Evolutionary conservation across 1,140 invertebrate species (phyloP), one percentile per base, ranked within the genome.

Genomic region (Magallana gigas): DNA sequence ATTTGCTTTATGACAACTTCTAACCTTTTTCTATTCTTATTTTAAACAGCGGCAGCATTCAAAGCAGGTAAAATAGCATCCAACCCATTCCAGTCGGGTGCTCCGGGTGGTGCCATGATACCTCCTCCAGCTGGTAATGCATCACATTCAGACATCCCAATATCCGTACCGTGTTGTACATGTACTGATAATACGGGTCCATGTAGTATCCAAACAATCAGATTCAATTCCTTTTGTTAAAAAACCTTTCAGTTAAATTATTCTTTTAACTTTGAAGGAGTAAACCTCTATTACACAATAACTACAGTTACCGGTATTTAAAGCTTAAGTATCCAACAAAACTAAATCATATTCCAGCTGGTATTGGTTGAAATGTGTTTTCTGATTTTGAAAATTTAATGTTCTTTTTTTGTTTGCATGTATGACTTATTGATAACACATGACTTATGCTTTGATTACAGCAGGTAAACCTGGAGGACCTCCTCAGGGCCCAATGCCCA

Each of bases 61-160:
- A 99, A 99, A 95, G 98, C 98, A 58, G 98, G 98, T 16, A 99
- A 99, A 96, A 98, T 99, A 88, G 97, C 97, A 12, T 97, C 97
- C 83, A 98, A 98, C 96, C 97, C 97, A 84, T 98, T 98, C 87
- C 85, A 90, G 58, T 85, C 85, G 93, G 97, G 97, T 1, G 95
- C 82, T 9, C 76, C 83, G 58, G 89, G 90, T 48, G 96, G 97
- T 92, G 93, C 93, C 57, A 94, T 93, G 91, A 93, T 97, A 84
- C 97, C 97, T 7, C 97, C 97, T 57, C 95, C 96, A 48, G 95
- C 95, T 36, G 91, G 89, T 85, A 91, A 92, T 88, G 87, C 88
- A 84, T 84, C 87, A 86, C 85, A 62, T 59, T 87, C 48, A 57
- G 5, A 64, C 62, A 57, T 86, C 23, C 57, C 14, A 16, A 18